These are phyloP conservation scores for Chironex yamaguchii DNA, from an alignment of 30 jellyfish, hydroid and myxozoan species.

Conservation along the genomic window DNA sequence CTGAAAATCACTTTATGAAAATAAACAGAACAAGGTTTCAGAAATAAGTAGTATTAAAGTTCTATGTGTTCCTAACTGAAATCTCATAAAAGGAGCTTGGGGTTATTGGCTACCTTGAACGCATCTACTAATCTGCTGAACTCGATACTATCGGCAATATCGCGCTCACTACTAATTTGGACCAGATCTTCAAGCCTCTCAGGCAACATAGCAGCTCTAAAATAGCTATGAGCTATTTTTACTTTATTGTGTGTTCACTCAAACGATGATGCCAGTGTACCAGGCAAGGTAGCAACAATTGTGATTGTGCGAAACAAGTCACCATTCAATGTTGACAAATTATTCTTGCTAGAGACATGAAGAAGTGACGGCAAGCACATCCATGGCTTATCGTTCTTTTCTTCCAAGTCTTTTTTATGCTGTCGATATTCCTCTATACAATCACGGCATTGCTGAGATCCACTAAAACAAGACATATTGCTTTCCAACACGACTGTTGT, in stretches of 20 bases:
- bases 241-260: conserved; percentile 64
- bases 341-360: conserved; percentile 6
- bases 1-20: too few relatives aligned
- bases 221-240: conserved; percentile 29
- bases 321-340: conserved; percentile 39
- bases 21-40: not conserved
- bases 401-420: conserved; percentile 15
- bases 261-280: conserved; percentile 45
- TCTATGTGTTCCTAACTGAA: too few relatives aligned
- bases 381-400: conserved; percentile 51
- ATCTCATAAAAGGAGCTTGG: conserved; percentile 13
- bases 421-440: conserved; percentile 42
- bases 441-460: conserved; percentile 23
- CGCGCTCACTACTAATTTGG: conserved; percentile 46
- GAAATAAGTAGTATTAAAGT: not conserved
- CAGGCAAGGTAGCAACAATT: conserved; percentile 67
- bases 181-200: conserved; percentile 44
- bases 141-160: conserved; percentile 21
- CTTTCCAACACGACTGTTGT: conserved; percentile 40
- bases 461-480: conserved; percentile 29
- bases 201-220: conserved; percentile 57
- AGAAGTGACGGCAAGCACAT: conserved; percentile 61
- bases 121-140: conserved; percentile 9
- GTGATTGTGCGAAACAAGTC: conserved; percentile 6
- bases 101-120: conserved; percentile 16